Conservation (phyloP, 2,888 invertebrate genomes). For the Escarpia spicata region DNA sequence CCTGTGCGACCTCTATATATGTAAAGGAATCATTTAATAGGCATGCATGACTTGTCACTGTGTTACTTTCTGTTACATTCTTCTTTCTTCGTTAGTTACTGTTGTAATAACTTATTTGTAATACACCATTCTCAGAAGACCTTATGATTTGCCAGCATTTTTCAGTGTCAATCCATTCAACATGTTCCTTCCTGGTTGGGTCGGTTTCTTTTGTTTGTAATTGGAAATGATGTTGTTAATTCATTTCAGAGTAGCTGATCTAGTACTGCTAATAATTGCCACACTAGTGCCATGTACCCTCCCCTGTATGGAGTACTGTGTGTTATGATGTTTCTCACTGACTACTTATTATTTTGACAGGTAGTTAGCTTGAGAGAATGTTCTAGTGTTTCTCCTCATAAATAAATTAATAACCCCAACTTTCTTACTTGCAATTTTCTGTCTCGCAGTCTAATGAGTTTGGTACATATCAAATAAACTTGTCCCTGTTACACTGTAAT, state of each 20-base stretch:
- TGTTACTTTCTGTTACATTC: not conserved
- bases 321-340: no score
- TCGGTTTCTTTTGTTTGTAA: not conserved
- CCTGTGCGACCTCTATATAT: not conserved
- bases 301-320: not conserved
- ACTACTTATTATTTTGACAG: no score
- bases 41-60: not conserved
- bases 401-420: not conserved
- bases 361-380: not conserved
- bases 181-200: not conserved
- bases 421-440: not conserved
- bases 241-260: not conserved
- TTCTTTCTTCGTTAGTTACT: no score
- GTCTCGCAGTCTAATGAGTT: not conserved
- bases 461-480: not conserved
- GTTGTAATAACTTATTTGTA: not conserved
- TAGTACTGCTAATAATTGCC: not conserved
- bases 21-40: not conserved
- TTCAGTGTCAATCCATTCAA: not conserved
- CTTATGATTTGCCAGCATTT: not conserved
- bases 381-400: not conserved
- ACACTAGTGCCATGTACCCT: not conserved
- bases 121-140: not conserved
- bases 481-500: not conserved
- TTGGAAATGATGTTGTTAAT: not conserved